Base-by-base conservation (phyloP, 2,888 invertebrate genomes). In the Ditula angustiorana region DNA sequence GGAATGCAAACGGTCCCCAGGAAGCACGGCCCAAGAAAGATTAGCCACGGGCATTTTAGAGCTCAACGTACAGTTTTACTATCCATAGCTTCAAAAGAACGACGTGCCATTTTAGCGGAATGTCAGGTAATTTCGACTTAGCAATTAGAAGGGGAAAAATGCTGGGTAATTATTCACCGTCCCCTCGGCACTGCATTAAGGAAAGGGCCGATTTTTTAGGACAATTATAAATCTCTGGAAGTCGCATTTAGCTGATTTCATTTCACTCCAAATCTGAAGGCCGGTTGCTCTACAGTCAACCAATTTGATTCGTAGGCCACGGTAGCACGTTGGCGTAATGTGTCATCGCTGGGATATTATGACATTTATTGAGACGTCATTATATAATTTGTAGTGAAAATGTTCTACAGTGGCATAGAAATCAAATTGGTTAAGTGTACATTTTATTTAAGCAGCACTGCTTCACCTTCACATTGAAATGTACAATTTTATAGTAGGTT, bases 111-210 rank as follows among this genome's bases (percentile, higher is more conserved):
- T 64, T 64, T 61, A 19, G 44, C 58, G 58, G 52, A 64, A 64
- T 58, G 33, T 64, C 58, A 64, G 63, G 63, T 64, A 64, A 64
- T 64, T 58, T 58, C 46, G 35, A 64, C 58, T 52, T 35, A 58
- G 58, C 58, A 64, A 64, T 64, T 64, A 64, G 58, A 64, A 58
- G 52, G 58, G 63, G 63, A 58, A 64, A 64, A 64, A 64, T 64
- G 58, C 63, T 64, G 28, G 44, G 63, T 64, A 64, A 64, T 64
- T 64, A 64, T 64, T 64, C 63, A 64, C 33, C 50, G 52, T 26
- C 63, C 57, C 35, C 63, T 53, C 61, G 52, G 57, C 63, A 58
- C 58, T 64, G 63, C 52, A 64, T 64, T 64, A 64, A 58, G 58
- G 57, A 58, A 64, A 58, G 46, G 58, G 46, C 61, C 37, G 37